Evolutionary conservation across 1,140 invertebrate genomes (phyloP), one percentile per base, ranked within the genome.

Genomic region (Drosophila micromelanica): DNA sequence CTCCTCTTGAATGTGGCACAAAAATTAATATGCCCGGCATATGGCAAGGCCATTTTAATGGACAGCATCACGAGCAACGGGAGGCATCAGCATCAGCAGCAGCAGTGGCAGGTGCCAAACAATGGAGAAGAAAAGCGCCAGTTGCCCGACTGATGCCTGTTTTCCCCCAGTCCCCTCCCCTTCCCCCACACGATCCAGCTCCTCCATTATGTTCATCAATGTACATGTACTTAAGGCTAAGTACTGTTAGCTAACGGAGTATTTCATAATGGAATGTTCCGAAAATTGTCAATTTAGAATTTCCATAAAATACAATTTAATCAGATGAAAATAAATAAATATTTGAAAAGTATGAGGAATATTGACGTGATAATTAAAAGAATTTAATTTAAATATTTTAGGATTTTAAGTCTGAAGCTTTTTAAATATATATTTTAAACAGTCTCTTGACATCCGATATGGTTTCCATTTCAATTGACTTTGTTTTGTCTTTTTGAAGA

Each of bases 1-100:
- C 3, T 30, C 43, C 40, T 37, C 75, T 46, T 75, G 48, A 62
- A 62, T 62, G 46, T 73, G 73, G 67, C 59, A 70, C 62, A 86
- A 87, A 82, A 78, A 87, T 89, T 87, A 87, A 87, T 87, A 86
- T 79, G 78, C 62, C 61, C 55, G 63, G 72, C 82, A 86, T 87
- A 87, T 78, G 82, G 74, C 62, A 68, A 59, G 74, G 73, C 54
- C 67, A 72, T 72, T 78, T 81, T 75, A 75, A 87, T 86, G 74
- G 70, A 20, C 71, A 64, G 68, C 82, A 81, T 75, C 68, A 69
- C 43, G 74, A 78, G 62, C 20, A 64, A 40, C 37, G 5, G 27
- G 27, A 27, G 5, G 27, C 27, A 27, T 27, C 27, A 60, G 12
- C 70, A 59, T 30, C 69, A 73, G 9, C 43, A 48, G 40, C 55